These are phyloP conservation scores for Phenganax marumi DNA, from an alignment of 92 coral and sea anemone genomes.

Conservation along the genomic window DNA sequence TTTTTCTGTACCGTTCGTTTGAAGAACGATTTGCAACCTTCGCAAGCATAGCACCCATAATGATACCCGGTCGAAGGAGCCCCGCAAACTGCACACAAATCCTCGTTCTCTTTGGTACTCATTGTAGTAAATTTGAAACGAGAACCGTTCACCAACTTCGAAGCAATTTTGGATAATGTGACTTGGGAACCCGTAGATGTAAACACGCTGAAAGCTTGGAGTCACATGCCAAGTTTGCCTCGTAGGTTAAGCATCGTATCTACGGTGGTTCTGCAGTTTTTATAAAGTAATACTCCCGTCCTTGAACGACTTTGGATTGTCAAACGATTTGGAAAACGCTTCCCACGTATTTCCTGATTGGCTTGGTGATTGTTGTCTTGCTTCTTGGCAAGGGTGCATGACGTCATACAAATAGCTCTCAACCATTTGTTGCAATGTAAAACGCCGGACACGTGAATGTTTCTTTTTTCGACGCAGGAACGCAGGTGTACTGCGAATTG, in stretches of 20 bases:
- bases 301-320: neutral
- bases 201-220: no score
- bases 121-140: neutral
- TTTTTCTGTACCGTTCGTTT: slow-evolving; percentile 87
- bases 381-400: neutral
- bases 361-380: neutral
- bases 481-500: neutral
- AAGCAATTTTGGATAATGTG: no score
- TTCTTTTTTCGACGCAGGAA: neutral
- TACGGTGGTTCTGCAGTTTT: neutral
- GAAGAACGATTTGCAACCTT: slow-evolving; percentile 97
- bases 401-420: neutral
- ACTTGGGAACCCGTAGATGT: no score
- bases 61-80: slow-evolving; percentile 87
- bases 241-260: neutral
- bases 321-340: neutral
- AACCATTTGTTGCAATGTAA: neutral
- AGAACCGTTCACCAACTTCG: neutral
- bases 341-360: slow-evolving; percentile 9
- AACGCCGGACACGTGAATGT: neutral
- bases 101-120: slow-evolving; percentile 39
- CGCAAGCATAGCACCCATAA: slow-evolving; percentile 94
- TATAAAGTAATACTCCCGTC: neutral
- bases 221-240: neutral
- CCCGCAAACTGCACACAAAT: slow-evolving; percentile 84